These are phyloP conservation scores for Radopholus similis DNA, from an alignment of 1,140 invertebrate species.

Conservation along the genomic window DNA sequence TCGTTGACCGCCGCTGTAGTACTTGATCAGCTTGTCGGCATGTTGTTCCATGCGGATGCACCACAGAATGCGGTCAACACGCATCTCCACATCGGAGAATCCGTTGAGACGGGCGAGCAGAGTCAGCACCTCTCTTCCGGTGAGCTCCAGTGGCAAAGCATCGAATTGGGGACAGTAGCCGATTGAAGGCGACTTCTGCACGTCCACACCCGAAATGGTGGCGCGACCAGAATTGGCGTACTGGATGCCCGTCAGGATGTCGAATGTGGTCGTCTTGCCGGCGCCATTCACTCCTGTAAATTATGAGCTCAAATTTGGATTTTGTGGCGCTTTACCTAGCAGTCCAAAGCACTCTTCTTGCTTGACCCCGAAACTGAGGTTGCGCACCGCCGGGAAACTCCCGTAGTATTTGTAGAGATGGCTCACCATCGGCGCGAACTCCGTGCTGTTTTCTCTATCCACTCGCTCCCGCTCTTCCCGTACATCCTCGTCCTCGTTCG, in stretches of 20 bases:
- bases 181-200: constrained; percentile 33
- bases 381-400: constrained; percentile 35
- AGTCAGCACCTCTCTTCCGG: constrained; percentile 33
- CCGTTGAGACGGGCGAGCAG: constrained; percentile 41
- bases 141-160: constrained; percentile 39
- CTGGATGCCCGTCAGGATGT: constrained; percentile 39
- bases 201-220: constrained; percentile 31
- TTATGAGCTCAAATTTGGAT: not conserved
- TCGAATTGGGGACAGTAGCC: constrained; percentile 51
- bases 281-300: constrained; percentile 46
- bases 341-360: constrained; percentile 46
- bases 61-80: constrained; percentile 34
- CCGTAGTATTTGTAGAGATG: constrained; percentile 43
- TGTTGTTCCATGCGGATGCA: constrained; percentile 24
- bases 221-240: constrained; percentile 34
- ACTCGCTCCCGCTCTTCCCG: constrained; percentile 26
- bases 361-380: constrained; percentile 42
- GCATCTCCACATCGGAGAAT: constrained; percentile 21
- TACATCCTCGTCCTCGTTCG: constrained; percentile 41
- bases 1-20: constrained; percentile 64
- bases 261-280: constrained; percentile 47
- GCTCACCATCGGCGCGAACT: constrained; percentile 33
- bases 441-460: not conserved
- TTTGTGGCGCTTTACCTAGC: constrained; percentile 40
- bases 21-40: constrained; percentile 34